Evolutionary conservation across 2,113 vertebrate genomes (phyloP).

Genomic region (Falcunculus frontatus): DNA sequence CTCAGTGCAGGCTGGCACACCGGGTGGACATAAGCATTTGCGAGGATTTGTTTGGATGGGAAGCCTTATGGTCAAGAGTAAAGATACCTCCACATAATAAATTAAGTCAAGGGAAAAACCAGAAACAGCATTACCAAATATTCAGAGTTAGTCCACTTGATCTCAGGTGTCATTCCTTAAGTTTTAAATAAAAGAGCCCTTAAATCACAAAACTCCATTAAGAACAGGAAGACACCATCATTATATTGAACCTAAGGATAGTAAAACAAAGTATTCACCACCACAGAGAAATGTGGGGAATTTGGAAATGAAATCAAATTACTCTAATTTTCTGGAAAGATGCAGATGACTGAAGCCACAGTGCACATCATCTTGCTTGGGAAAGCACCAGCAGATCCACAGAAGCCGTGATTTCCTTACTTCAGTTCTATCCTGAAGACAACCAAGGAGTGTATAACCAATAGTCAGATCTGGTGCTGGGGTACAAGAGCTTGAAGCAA

Average conservation of each 20-base stretch:
- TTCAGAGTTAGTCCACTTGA: not conserved
- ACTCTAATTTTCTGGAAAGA: not conserved
- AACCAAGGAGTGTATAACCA: not conserved
- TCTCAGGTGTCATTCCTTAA: not conserved
- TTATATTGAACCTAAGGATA: not conserved
- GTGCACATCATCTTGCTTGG: not conserved
- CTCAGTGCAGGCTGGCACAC: not conserved
- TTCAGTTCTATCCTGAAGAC: not conserved
- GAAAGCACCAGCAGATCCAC: not conserved
- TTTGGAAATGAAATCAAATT: not conserved
- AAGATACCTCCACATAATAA: not conserved
- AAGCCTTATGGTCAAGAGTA: not conserved
- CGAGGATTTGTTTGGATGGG: not conserved
- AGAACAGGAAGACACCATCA: not conserved
- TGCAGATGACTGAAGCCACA: not conserved
- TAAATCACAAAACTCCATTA: not conserved
- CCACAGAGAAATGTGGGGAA: not conserved
- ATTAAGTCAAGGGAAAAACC: not conserved
- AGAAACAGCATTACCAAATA: not conserved
- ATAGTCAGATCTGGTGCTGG: not conserved
- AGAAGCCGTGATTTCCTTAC: not conserved
- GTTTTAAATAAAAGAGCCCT: not conserved
- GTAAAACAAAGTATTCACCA: not conserved
- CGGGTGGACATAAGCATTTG: not conserved
- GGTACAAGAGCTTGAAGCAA: not conserved